phyloP scores from a whole-genome alignment of 2,113 vertebrate genomes.

The Sinocyclocheilus rhinocerous region DNA sequence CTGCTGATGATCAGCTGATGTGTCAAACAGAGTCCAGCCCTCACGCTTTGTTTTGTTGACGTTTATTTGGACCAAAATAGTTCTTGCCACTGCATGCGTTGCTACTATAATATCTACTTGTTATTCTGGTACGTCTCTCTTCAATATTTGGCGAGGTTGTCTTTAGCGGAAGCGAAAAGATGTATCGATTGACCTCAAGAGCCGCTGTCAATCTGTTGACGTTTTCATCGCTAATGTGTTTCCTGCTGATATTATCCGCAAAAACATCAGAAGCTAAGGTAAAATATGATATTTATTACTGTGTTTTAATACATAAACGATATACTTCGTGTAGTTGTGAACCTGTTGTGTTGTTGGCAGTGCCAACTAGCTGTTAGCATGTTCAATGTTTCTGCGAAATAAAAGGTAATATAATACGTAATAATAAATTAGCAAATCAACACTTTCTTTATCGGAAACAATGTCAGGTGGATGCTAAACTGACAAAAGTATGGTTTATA shows the following conservation, averaged over 20 bases:
- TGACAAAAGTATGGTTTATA: not conserved
- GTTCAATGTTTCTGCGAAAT: not conserved
- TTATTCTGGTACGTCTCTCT: not conserved
- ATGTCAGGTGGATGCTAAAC: not conserved
- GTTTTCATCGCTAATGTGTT: constrained; percentile 55
- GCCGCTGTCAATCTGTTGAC: constrained; percentile 3
- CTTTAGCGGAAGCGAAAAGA: not conserved
- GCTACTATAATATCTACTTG: not conserved
- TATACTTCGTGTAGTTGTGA: not conserved
- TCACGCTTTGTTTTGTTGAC: not conserved
- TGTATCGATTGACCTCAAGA: constrained; percentile 38
- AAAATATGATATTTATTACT: constrained; percentile 46
- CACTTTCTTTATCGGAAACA: not conserved
- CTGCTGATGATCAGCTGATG: constrained; percentile 52
- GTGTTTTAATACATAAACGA: not conserved
- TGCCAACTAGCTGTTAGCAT: constrained; percentile 20
- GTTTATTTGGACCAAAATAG: not conserved
- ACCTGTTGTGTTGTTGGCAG: not conserved
- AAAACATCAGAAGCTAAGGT: constrained; percentile 73
- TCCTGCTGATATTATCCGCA: constrained; percentile 61
- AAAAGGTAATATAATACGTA: not conserved
- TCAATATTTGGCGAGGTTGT: not conserved
- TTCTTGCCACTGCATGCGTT: too few relatives aligned
- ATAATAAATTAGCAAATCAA: not conserved
- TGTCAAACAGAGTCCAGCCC: constrained; percentile 16